A percentile compares a stretch with the other conserved stretches of the same genome.
These are phyloP conservation scores for Furnarius figulus DNA, from an alignment of 2,113 vertebrate genomes.

Conservation along the genomic window DNA sequence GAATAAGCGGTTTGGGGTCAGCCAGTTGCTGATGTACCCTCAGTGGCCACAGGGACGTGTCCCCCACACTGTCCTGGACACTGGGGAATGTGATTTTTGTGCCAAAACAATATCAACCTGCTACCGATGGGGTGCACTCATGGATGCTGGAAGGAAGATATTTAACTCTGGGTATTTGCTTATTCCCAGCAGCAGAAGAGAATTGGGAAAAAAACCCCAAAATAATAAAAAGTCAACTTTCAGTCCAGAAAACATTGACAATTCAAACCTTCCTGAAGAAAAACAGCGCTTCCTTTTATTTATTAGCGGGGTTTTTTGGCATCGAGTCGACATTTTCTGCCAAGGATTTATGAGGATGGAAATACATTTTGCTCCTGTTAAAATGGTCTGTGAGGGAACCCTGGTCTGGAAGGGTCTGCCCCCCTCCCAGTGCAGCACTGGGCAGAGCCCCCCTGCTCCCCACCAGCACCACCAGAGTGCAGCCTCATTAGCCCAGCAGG, in stretches of 20 bases:
- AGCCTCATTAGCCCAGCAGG: neutral
- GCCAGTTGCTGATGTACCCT: neutral
- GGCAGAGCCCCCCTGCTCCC: neutral
- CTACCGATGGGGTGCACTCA: neutral
- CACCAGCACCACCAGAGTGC: neutral
- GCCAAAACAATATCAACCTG: neutral
- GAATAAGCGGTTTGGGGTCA: neutral
- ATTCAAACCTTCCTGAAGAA: neutral
- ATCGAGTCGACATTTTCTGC: neutral
- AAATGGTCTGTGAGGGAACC: neutral
- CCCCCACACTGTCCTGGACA: neutral
- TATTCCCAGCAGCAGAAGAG: neutral
- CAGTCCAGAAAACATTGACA: neutral
- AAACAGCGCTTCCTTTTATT: slow-evolving; percentile 12
- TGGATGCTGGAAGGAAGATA: neutral
- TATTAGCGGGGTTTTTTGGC: slow-evolving; percentile 3
- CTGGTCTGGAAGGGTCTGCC: neutral
- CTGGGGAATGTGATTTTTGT: neutral
- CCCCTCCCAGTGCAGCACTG: rapidly evolving
- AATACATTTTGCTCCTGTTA: slow-evolving; percentile 4
- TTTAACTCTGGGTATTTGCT: neutral
- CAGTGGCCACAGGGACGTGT: neutral
- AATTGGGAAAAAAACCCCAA: neutral
- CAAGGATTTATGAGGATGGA: slow-evolving; percentile 39
- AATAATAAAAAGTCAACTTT: neutral